phyloP scores from a whole-genome alignment of 2,113 vertebrate genomes.

The Corythornis vintsioides region DNA sequence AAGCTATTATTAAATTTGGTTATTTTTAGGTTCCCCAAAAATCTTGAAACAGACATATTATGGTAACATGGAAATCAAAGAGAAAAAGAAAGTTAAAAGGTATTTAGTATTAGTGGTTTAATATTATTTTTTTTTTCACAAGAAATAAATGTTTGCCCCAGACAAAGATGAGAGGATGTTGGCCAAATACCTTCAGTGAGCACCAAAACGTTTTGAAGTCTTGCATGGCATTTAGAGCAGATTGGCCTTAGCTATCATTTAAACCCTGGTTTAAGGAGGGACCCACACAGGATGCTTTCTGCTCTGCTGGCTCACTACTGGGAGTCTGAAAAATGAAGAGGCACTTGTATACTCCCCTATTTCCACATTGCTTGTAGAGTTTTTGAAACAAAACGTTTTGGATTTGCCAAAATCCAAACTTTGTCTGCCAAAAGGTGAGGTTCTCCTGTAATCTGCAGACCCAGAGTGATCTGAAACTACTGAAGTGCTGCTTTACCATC shows the following conservation, averaged over 20 bases:
- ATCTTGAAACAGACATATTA: not conserved
- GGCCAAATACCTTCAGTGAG: not conserved
- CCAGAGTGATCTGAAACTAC: not conserved
- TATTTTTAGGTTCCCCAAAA: slow-evolving; percentile 21
- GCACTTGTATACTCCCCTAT: not conserved
- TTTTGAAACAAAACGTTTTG: not conserved
- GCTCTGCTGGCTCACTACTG: not conserved
- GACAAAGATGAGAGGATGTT: not conserved
- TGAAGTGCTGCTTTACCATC: not conserved
- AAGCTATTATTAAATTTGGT: not conserved
- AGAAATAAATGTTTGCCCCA: not conserved
- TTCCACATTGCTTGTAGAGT: not conserved
- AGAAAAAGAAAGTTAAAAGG: not conserved
- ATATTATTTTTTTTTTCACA: not conserved
- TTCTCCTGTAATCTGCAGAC: not conserved
- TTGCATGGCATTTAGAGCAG: not conserved
- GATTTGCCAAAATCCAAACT: not conserved
- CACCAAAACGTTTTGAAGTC: not conserved
- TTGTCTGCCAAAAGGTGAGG: not conserved
- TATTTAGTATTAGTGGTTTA: not conserved
- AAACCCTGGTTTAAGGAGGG: not conserved
- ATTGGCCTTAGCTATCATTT: not conserved
- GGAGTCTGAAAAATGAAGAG: not conserved
- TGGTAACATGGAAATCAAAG: not conserved
- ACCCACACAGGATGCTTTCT: not conserved